Percentiles rank a stretch among this genome's conserved stretches.
These are phyloP conservation scores for Sebastes dallii DNA, from an alignment of 2,797 vertebrate species.

Conservation along the genomic window DNA sequence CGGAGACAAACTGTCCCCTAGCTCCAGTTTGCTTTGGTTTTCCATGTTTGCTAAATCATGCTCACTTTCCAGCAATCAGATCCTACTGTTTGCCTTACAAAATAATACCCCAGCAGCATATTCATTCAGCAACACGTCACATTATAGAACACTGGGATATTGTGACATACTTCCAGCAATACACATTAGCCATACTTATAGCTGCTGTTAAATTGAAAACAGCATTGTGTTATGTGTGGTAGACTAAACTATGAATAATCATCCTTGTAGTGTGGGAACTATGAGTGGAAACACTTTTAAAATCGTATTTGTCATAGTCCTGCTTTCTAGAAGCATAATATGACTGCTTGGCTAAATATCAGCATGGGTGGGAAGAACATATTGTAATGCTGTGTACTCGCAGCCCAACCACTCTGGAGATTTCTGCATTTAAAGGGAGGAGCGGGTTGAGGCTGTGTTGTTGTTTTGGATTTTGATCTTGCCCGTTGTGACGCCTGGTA, in stretches of 20 bases:
- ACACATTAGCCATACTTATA: background rate
- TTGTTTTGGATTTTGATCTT: slow-evolving; percentile 61
- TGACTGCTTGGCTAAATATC: slow-evolving; percentile 42
- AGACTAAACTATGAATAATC: slow-evolving; percentile 26
- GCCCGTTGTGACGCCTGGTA: slow-evolving; percentile 33
- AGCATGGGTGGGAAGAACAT: slow-evolving; percentile 47
- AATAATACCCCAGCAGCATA: background rate
- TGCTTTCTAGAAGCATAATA: slow-evolving; percentile 29
- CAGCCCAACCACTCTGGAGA: slow-evolving; percentile 46
- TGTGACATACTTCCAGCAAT: background rate
- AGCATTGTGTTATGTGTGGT: background rate
- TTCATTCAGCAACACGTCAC: background rate
- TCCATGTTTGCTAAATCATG: background rate
- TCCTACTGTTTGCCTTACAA: background rate
- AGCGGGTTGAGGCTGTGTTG: slow-evolving; percentile 33
- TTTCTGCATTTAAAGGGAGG: slow-evolving; percentile 42
- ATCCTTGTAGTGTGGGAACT: background rate
- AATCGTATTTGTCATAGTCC: slow-evolving; percentile 25
- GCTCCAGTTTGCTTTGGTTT: background rate
- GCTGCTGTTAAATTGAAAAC: background rate
- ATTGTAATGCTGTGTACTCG: slow-evolving; percentile 35
- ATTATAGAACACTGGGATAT: background rate
- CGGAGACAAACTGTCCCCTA: background rate
- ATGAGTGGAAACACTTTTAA: slow-evolving; percentile 12
- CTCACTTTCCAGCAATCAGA: background rate